Evolutionary conservation across 2,797 vertebrate genomes (phyloP).

Genomic region (Anguilla obscura): DNA sequence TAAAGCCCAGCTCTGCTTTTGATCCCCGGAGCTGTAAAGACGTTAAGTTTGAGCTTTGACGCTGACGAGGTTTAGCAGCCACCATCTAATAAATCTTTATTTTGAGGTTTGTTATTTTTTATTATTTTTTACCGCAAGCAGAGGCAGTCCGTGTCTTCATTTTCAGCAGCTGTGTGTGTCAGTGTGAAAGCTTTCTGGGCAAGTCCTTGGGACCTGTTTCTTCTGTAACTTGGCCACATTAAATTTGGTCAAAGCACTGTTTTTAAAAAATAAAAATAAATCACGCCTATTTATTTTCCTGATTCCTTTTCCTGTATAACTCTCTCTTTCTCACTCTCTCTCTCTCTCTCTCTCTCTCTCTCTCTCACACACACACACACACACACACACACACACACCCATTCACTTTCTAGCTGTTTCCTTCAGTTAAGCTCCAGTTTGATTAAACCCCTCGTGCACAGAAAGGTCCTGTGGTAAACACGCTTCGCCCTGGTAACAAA

Average conservation of each 20-base stretch:
- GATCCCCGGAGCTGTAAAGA: conserved; percentile 57
- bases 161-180: background rate
- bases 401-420: background rate
- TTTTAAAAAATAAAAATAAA: background rate
- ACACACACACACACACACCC: conserved; percentile 20
- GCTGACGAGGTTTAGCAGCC: conserved; percentile 45
- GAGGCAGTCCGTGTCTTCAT: background rate
- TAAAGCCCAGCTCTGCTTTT: conserved; percentile 69
- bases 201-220: background rate
- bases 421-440: conserved; percentile 24
- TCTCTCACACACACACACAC: background rate
- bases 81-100: conserved; percentile 53
- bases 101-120: conserved; percentile 31
- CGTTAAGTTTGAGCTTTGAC: conserved; percentile 57
- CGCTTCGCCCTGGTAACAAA: conserved; percentile 43
- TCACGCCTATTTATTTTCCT: background rate
- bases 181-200: background rate
- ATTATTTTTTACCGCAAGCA: background rate
- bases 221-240: background rate
- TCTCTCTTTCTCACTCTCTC: background rate
- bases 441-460: conserved; percentile 36
- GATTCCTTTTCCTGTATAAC: background rate
- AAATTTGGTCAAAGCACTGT: background rate
- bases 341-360: background rate
- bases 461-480: conserved; percentile 39